Percentiles rank a stretch among this genome's conserved stretches.
phyloP scores from a whole-genome alignment of 2,113 vertebrate genomes.

The Sinosuthora webbiana region DNA sequence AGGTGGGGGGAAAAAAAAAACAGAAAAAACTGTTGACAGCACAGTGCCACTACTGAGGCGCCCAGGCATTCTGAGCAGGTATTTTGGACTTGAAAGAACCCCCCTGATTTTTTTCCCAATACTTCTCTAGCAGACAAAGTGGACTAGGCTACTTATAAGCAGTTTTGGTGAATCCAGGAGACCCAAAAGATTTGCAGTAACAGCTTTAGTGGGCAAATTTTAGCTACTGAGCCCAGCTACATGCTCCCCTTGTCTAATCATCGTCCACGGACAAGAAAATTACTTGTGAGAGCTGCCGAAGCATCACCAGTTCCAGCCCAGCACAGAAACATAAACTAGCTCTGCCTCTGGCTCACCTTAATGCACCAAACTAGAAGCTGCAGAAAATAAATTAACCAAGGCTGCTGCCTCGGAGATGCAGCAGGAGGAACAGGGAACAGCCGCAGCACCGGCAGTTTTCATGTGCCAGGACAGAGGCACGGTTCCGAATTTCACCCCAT shows the following conservation, averaged over 20 bases:
- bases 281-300: not conserved
- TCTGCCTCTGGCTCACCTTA: not conserved
- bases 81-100: not conserved
- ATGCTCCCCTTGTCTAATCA: fast-evolving
- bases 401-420: not conserved
- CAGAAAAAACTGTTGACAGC: no score
- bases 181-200: not conserved
- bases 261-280: fast-evolving
- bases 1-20: fast-evolving
- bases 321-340: not conserved
- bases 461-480: not conserved
- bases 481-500: not conserved
- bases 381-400: not conserved
- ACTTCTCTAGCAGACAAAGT: not conserved
- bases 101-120: no score
- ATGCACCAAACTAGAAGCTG: not conserved
- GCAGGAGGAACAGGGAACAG: not conserved
- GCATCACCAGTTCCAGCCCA: not conserved
- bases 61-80: not conserved
- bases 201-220: not conserved
- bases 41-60: not conserved
- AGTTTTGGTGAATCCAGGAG: not conserved
- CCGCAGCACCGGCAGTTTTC: not conserved
- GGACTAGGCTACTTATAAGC: not conserved
- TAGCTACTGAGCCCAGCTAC: not conserved